Evolutionary conservation across 2,113 vertebrate species (phyloP).

Genomic region (Delphinus delphis): DNA sequence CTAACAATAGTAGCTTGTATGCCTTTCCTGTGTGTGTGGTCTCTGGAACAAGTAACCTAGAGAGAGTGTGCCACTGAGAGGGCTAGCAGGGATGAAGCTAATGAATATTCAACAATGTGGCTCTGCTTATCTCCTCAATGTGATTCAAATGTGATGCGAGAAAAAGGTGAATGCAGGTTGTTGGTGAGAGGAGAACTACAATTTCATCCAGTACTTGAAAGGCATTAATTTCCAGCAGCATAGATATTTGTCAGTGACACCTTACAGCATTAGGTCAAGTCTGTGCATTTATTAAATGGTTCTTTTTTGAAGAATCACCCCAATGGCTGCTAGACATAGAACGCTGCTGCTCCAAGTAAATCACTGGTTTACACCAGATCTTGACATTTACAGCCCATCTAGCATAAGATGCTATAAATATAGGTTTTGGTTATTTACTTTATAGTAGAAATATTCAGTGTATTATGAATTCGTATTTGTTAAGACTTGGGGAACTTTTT

Average conservation of each 20-base stretch:
- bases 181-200: neutral
- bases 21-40: neutral
- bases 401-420: neutral
- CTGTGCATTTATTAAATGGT: neutral
- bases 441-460: neutral
- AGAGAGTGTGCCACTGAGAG: neutral
- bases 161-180: neutral
- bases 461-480: neutral
- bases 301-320: neutral
- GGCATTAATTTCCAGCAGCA: neutral
- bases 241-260: neutral
- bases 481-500: neutral
- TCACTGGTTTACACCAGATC: neutral
- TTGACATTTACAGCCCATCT: neutral
- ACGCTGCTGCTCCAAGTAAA: neutral
- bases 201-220: neutral
- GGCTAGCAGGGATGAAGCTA: neutral
- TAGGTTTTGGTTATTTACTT: neutral
- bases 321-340: neutral
- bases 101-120: neutral
- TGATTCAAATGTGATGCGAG: neutral
- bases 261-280: neutral
- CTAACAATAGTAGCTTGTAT: neutral
- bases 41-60: neutral
- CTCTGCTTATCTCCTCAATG: neutral